Conservation (phyloP, 2,113 vertebrate genomes). For the Brachirus orientalis region DNA sequence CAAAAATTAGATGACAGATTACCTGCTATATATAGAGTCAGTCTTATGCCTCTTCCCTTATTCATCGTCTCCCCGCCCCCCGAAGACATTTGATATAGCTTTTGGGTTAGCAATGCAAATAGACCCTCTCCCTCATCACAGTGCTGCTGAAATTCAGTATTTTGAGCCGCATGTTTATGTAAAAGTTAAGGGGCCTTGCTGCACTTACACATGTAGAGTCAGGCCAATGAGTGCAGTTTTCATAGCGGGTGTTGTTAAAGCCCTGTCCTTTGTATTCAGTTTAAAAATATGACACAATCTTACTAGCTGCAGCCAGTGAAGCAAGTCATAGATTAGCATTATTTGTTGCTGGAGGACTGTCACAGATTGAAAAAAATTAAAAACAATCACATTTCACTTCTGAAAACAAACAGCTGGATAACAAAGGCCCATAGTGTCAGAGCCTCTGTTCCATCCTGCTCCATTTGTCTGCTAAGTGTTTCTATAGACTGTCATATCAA, state of each 20-base stretch:
- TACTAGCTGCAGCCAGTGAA: background rate
- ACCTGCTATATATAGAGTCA: constrained; percentile 75
- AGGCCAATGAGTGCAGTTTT: background rate
- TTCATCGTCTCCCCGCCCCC: constrained; percentile 65
- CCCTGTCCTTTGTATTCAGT: background rate
- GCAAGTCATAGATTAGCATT: background rate
- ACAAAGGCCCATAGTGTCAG: constrained; percentile 17
- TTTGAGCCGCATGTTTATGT: constrained; percentile 7
- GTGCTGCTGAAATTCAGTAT: constrained; percentile 19
- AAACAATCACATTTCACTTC: constrained; percentile 14
- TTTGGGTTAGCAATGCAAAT: constrained; percentile 66
- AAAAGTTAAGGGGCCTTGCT: constrained; percentile 3
- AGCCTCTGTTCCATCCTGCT: constrained; percentile 23
- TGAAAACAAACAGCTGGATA: constrained; percentile 45
- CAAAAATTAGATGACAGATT: constrained; percentile 77
- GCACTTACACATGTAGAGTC: background rate
- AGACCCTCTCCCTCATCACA: constrained; percentile 31
- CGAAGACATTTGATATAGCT: constrained; percentile 69
- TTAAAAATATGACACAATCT: background rate
- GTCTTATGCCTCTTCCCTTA: constrained; percentile 52
- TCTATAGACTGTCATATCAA: constrained; percentile 40
- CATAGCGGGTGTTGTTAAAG: background rate
- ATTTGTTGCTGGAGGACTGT: background rate
- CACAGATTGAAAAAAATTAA: no score
- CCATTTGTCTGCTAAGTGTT: constrained; percentile 59